phyloP scores from a whole-genome alignment of 1,140 invertebrate species.

The Ceratosolen fusciceps region DNA sequence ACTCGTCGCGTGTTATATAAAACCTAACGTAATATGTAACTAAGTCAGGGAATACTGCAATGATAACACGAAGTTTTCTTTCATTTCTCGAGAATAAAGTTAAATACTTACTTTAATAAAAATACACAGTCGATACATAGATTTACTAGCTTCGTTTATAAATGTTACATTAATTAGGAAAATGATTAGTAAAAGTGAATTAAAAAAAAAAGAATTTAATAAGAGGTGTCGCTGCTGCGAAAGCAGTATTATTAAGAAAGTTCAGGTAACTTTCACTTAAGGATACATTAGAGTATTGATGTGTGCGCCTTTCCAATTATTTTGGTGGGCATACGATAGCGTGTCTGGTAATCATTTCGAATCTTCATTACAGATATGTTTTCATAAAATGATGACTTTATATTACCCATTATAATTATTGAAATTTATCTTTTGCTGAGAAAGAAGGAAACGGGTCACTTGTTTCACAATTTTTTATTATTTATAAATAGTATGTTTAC shows the following conservation, averaged over 20 bases:
- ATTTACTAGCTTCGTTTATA: too few species aligned
- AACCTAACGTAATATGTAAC: too few species aligned
- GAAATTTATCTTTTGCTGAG: not conserved
- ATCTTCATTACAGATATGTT: not conserved
- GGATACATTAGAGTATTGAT: not conserved
- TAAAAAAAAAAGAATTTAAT: too few species aligned
- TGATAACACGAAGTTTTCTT: too few species aligned
- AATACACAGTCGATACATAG: too few species aligned
- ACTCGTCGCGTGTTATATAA: too few species aligned
- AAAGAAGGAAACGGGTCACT: not conserved
- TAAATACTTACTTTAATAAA: too few species aligned
- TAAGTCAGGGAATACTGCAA: too few species aligned
- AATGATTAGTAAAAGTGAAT: too few species aligned
- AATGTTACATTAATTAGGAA: too few species aligned
- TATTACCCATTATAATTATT: not conserved
- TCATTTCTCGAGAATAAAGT: too few species aligned
- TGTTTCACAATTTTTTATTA: not conserved
- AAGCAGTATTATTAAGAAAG: not conserved
- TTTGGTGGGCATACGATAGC: not conserved
- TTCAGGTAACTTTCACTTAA: not conserved
- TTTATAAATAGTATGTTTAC: not conserved
- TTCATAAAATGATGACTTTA: not conserved
- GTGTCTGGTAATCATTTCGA: not conserved
- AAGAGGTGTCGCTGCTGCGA: too few species aligned
- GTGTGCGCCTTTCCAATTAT: not conserved